Percentiles rank a stretch among this genome's conserved stretches.
Conservation (phyloP, 2,797 vertebrate genomes). For the Melanotaenia nigrans region DNA sequence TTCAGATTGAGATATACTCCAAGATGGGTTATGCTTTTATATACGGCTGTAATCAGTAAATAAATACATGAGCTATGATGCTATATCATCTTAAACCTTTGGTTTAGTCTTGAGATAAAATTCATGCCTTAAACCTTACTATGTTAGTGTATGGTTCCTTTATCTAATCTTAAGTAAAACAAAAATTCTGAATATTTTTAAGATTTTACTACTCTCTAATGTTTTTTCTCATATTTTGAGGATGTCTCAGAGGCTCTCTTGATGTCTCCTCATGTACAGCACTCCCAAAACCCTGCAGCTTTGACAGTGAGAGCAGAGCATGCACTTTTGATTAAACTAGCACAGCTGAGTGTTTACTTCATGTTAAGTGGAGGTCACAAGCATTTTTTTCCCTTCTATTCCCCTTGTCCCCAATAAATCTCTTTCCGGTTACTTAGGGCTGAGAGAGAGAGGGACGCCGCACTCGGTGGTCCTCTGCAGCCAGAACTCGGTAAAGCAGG, state of each 20-base stretch:
- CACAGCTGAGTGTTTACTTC: conserved; percentile 76
- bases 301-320: conserved; percentile 58
- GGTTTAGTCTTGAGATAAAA: conserved; percentile 14
- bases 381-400: conserved; percentile 64
- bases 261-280: conserved; percentile 52
- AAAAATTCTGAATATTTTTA: neutral
- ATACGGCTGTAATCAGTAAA: conserved; percentile 2
- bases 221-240: neutral
- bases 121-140: neutral
- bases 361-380: conserved; percentile 79
- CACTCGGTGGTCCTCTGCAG: conserved; percentile 91
- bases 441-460: conserved; percentile 68
- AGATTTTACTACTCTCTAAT: neutral
- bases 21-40: conserved; percentile 26
- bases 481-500: conserved; percentile 83
- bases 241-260: conserved; percentile 2
- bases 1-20: conserved; percentile 46
- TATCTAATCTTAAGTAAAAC: neutral
- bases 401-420: conserved; percentile 74
- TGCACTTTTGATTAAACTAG: conserved; percentile 77
- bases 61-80: conserved; percentile 13
- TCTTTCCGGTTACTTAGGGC: conserved; percentile 63
- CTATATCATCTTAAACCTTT: conserved; percentile 27
- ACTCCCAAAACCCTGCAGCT: conserved; percentile 55
- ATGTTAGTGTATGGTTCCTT: neutral